Evolutionary conservation across 2,888 invertebrate species (phyloP), one percentile per base, ranked within the genome.

Genomic region (Pomacea canaliculata): DNA sequence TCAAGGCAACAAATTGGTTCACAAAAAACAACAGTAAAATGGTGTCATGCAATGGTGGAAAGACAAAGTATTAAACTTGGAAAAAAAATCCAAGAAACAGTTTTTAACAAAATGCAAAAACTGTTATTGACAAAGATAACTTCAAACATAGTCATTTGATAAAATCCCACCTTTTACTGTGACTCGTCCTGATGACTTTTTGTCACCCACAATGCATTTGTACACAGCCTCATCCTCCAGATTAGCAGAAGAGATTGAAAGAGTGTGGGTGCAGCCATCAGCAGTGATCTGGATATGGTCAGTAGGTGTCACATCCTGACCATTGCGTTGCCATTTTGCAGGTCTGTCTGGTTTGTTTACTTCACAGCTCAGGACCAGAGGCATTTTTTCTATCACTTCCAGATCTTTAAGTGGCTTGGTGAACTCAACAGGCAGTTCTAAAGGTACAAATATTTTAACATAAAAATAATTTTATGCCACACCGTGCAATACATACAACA

Each of bases 191-290:
- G 83, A 81, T 16, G 85, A 85, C 70, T 84, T 83, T 79, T 85
- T 84, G 73, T 86, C 86, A 59, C 80, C 81, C 19, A 84, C 76
- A 59, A 77, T 74, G 72, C 82, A 83, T 75, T 78, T 86, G 80
- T 89, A 90, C 56, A 85, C 83, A 59, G 87, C 88, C 71, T 86
- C 85, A 80, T 91, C 91, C 27, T 86, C 85, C 49, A 86, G 68
- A 59, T 78, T 78, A 18, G 85, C 83, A 59, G 83, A 81, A 8
- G 81, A 80, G 72, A 89, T 83, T 73, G 83, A 82, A 77, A 89
- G 82, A n/a, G 80, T 82, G 75, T 88, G 86, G 16, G 76, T 76
- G 46, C 73, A 77, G 23, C 84, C 86, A 49, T 85, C 82, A 12
- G 80, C 80, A 18, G 76, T 73, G 62, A 86, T 84, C 70, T 78